Base-by-base conservation (phyloP, 2,797 vertebrate genomes). In the Xenentodon cancila region DNA sequence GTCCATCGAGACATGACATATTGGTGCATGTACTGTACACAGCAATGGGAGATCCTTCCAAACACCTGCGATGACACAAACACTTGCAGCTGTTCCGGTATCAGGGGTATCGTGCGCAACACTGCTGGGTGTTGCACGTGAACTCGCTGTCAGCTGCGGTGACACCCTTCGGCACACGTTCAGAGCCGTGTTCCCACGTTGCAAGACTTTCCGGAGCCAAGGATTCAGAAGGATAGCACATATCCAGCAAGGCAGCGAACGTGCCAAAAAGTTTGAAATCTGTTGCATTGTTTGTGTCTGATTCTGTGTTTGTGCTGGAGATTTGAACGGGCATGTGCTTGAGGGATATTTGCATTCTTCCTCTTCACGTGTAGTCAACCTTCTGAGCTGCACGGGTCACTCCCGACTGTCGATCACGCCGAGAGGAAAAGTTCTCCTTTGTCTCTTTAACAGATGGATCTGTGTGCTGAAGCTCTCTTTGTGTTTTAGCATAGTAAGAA, bases 401-500 rank as follows among this genome's bases (percentile, higher is more conserved):
- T 60, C 61, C 57, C 22, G 53, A 50, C 48, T 53, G 69, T 53
- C 52, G 32, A 12, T 76, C 68, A 68, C 53, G 21, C 25, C 44
- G 57, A 71, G 19, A 53, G 44, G 42, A 40, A 8, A 55, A 68
- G 71, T 81, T 81, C 48, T 67, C 16, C 44, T 52, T 46, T 20
- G 22, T 60, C 64, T 54, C 20, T 42, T 56, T 11, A 51, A 75
- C 70, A n/a, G 46, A 60, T 82, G 73, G 62, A 45, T 68, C 64
- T 51, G 70, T 93, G 90, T 92, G 89, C 90, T 91, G 90, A 75
- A 85, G 69, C 88, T 83, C 47, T 82, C 79, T 85, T 82, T 85
- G 85, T 91, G 80, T 88, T 85, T 80, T 85, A 85, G 87, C 88
- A 88, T 90, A 86, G 82, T 90, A 90, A 81, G 87, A 91, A 92